These are phyloP conservation scores for Meghimatium bilineatum DNA, from an alignment of 2,888 invertebrate genomes.

Conservation along the genomic window DNA sequence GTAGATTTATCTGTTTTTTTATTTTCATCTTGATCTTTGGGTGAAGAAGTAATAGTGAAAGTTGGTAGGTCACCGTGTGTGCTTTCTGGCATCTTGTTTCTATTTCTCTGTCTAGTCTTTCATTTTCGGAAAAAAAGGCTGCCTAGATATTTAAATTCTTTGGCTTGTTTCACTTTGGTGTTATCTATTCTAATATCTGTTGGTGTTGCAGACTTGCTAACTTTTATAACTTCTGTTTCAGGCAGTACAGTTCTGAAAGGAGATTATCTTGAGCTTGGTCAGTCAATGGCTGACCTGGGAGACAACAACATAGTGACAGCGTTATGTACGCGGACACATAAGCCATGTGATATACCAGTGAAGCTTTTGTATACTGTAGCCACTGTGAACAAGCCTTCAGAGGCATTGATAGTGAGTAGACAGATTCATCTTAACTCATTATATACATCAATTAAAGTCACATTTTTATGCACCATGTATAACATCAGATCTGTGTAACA, in stretches of 20 bases:
- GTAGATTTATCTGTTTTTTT: no score
- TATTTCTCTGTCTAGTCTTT: no score
- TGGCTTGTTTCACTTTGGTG: no score
- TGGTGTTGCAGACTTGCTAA: slow-evolving; percentile 52
- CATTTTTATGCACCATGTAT: no score
- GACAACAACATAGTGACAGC: slow-evolving; percentile 59
- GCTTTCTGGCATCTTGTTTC: no score
- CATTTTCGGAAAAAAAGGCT: no score
- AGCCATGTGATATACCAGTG: slow-evolving; percentile 61
- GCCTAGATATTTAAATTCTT: no score
- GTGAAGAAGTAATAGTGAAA: no score
- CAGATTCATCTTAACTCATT: background rate
- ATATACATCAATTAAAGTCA: background rate
- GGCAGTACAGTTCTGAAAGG: slow-evolving; percentile 62
- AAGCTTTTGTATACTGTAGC: slow-evolving; percentile 63
- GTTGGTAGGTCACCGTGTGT: no score
- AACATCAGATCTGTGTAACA: background rate
- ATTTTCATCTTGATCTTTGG: no score
- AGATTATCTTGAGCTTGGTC: slow-evolving; percentile 62
- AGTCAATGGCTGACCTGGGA: slow-evolving; percentile 55
- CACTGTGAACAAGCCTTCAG: slow-evolving; percentile 59
- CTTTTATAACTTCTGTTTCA: no score
- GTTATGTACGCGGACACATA: slow-evolving; percentile 58
- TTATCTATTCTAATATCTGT: no score
- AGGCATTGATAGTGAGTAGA: slow-evolving; percentile 61